These are phyloP conservation scores for Megaustenia siamemsis DNA, from an alignment of 2,888 invertebrate species.

Conservation along the genomic window DNA sequence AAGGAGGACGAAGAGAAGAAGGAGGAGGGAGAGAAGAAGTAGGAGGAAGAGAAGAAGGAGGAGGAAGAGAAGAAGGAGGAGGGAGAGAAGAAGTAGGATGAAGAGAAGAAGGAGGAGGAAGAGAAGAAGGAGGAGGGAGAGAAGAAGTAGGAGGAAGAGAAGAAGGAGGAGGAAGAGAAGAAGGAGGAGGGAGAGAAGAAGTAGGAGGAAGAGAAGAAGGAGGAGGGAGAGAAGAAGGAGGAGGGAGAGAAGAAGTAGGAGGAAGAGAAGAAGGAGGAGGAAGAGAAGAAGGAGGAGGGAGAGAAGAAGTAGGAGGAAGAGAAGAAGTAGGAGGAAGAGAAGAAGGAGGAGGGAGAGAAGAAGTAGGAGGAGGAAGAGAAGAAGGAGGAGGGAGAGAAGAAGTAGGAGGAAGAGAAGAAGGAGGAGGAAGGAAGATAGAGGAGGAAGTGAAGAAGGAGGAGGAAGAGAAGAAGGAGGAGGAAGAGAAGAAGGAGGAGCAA, in stretches of 20 bases:
- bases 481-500: not conserved
- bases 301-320: no score
- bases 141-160: not conserved
- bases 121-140: not conserved
- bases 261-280: not conserved
- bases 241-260: not conserved
- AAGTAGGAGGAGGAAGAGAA: not conserved
- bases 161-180: not conserved
- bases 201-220: not conserved
- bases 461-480: not conserved
- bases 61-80: not conserved
- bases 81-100: no score
- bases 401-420: conserved; percentile 2
- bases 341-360: not conserved
- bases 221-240: not conserved
- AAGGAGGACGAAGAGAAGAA: no score
- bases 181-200: not conserved
- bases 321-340: not conserved
- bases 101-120: not conserved
- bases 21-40: no score
- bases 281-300: not conserved
- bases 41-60: no score
- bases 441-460: not conserved
- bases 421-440: not conserved
- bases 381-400: not conserved